Conservation (phyloP, 2,888 invertebrate genomes). For the Cylloceria caligata region DNA sequence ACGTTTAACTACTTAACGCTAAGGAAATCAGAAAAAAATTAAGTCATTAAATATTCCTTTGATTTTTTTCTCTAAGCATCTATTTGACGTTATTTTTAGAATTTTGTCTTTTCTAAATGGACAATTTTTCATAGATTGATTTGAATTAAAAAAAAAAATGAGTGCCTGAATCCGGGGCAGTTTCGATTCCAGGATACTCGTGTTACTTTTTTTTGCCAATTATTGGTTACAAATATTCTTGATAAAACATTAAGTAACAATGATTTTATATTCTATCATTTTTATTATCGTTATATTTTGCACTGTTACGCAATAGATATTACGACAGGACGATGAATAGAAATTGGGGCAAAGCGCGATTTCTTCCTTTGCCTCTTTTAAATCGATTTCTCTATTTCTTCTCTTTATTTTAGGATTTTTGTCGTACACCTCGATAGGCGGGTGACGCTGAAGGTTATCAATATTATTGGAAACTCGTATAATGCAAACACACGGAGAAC, state of each 20-base stretch:
- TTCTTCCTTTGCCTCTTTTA: slow-evolving; percentile 14
- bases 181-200: slow-evolving; percentile 73
- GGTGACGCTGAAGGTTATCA: slow-evolving; percentile 20
- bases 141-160: slow-evolving; percentile 48
- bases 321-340: too few relatives aligned
- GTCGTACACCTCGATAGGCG: slow-evolving; percentile 7
- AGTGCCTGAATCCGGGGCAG: slow-evolving; percentile 79
- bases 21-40: slow-evolving; percentile 16
- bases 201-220: slow-evolving; percentile 17
- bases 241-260: slow-evolving; percentile 47
- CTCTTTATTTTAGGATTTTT: not conserved
- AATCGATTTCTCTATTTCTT: not conserved
- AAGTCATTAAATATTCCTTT: slow-evolving; percentile 36
- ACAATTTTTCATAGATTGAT: slow-evolving; percentile 16
- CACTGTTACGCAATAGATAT: slow-evolving; percentile 3
- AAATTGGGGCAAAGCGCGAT: slow-evolving; percentile 38
- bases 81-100: slow-evolving; percentile 13
- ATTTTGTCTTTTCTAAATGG: slow-evolving; percentile 26
- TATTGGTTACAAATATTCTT: slow-evolving; percentile 3
- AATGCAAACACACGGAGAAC: slow-evolving; percentile 32
- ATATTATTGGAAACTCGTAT: slow-evolving; percentile 36
- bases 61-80: slow-evolving; percentile 22
- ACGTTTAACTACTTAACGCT: slow-evolving; percentile 19
- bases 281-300: slow-evolving; percentile 1
- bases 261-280: slow-evolving; percentile 42